These are phyloP conservation scores for Pycnomerus fuliginosus DNA, from an alignment of 2,888 invertebrate genomes.

Conservation along the genomic window DNA sequence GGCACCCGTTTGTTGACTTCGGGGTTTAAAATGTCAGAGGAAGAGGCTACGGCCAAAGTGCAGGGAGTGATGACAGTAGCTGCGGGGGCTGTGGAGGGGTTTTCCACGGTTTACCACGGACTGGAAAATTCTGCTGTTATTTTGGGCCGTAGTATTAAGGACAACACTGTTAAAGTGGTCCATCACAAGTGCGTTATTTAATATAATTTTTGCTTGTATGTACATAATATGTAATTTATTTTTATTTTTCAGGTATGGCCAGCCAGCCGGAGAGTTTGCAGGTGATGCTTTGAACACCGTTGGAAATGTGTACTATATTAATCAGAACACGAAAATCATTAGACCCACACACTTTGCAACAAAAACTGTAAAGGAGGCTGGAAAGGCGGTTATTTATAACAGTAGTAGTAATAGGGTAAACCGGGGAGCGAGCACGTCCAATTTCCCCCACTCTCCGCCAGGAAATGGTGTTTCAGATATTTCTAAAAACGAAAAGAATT, in stretches of 20 bases:
- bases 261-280: conserved; percentile 64
- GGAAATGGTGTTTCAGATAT: conserved; percentile 1
- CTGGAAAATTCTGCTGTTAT: conserved; percentile 70
- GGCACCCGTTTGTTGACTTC: conserved; percentile 61
- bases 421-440: conserved; percentile 13
- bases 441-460: background rate
- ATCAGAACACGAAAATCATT: conserved; percentile 64
- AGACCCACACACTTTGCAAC: conserved; percentile 68
- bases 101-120: conserved; percentile 68
- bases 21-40: conserved; percentile 57
- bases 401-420: conserved; percentile 2
- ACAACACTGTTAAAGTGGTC: conserved; percentile 74
- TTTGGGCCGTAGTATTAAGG: conserved; percentile 63
- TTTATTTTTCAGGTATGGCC: conserved; percentile 62
- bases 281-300: conserved; percentile 67
- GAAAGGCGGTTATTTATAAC: conserved; percentile 50
- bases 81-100: conserved; percentile 70
- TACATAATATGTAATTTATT: conserved; percentile 3
- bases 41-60: conserved; percentile 58
- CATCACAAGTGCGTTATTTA: conserved; percentile 63
- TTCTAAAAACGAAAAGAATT: no score
- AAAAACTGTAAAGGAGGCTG: conserved; percentile 62
- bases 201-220: conserved; percentile 6
- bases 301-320: conserved; percentile 68
- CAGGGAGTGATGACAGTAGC: conserved; percentile 65